Conservation (phyloP, 2,888 invertebrate species). For the Cheilosia pagana region DNA sequence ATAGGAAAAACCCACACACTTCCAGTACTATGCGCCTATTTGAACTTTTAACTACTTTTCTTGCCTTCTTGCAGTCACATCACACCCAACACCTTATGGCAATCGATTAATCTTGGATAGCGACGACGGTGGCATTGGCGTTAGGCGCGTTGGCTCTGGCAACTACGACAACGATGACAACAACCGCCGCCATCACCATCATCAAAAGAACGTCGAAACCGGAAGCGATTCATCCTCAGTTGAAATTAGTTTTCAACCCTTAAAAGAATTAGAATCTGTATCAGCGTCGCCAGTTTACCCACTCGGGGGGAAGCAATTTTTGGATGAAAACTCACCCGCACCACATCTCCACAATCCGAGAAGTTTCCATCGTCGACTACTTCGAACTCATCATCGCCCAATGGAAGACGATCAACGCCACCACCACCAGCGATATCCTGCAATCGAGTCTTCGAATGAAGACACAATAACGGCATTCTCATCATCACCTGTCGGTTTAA, state of each 20-base stretch:
- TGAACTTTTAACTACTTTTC: constrained; percentile 71
- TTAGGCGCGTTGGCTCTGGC: constrained; percentile 9
- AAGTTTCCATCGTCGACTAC: constrained; percentile 51
- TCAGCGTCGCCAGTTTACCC: constrained; percentile 33
- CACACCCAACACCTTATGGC: constrained; percentile 62
- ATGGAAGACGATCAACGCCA: constrained; percentile 30
- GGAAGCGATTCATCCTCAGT: constrained; percentile 74
- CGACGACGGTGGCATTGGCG: constrained; percentile 5
- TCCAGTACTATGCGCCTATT: not conserved
- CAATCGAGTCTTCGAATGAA: constrained; percentile 36
- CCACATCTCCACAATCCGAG: constrained; percentile 8
- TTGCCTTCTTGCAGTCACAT: constrained; percentile 61
- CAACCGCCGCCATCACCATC: constrained; percentile 45
- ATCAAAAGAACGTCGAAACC: constrained; percentile 65
- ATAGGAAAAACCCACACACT: constrained; percentile 47
- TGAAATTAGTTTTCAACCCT: constrained; percentile 76
- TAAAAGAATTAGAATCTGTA: constrained; percentile 72
- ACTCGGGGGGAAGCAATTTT: constrained; percentile 54
- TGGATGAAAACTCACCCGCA: constrained; percentile 30
- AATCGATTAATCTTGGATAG: constrained; percentile 64
- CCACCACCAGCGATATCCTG: constrained; percentile 64
- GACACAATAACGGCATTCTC: constrained; percentile 28
- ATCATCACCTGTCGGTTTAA: constrained; percentile 55
- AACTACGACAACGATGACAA: constrained; percentile 37
- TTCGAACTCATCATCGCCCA: constrained; percentile 37